Percentiles rank a stretch among this genome's conserved stretches.
These are phyloP conservation scores for Ophthalmolycus amberensis DNA, from an alignment of 2,113 vertebrate species.

Conservation along the genomic window DNA sequence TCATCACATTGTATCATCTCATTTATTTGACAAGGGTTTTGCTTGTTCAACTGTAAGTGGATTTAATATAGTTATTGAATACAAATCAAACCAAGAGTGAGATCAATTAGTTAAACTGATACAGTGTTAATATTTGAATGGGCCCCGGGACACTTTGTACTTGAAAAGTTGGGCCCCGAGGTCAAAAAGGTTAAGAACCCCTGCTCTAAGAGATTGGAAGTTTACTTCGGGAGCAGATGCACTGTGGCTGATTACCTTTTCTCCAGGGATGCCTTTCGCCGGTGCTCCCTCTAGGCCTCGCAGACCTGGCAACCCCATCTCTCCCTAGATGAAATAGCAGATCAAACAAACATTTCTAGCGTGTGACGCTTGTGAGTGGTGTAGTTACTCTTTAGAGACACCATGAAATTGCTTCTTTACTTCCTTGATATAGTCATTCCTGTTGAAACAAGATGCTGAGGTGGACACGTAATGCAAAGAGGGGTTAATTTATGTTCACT, in stretches of 20 bases:
- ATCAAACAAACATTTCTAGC: not conserved
- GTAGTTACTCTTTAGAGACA: not conserved
- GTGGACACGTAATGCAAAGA: not conserved
- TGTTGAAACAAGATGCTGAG: not conserved
- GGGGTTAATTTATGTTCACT: not conserved
- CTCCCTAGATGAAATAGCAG: slow-evolving; percentile 71
- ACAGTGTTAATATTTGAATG: too few species aligned
- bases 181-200: too few species aligned
- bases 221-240: not conserved
- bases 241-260: slow-evolving; percentile 69
- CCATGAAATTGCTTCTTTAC: not conserved
- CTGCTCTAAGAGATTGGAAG: not conserved
- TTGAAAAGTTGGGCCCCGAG: too few species aligned
- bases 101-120: too few species aligned
- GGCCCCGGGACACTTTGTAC: too few species aligned
- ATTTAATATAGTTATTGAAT: too few species aligned
- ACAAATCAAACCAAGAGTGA: too few species aligned
- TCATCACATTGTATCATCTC: too few species aligned
- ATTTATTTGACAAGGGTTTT: too few species aligned
- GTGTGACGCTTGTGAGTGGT: not conserved
- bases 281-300: slow-evolving; percentile 74
- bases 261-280: slow-evolving; percentile 80
- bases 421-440: not conserved
- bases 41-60: too few species aligned
- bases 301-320: slow-evolving; percentile 74